Percentiles rank a stretch among this genome's conserved stretches.
Conservation (phyloP, 2,113 vertebrate genomes). For the Leucoraja erinaceus region DNA sequence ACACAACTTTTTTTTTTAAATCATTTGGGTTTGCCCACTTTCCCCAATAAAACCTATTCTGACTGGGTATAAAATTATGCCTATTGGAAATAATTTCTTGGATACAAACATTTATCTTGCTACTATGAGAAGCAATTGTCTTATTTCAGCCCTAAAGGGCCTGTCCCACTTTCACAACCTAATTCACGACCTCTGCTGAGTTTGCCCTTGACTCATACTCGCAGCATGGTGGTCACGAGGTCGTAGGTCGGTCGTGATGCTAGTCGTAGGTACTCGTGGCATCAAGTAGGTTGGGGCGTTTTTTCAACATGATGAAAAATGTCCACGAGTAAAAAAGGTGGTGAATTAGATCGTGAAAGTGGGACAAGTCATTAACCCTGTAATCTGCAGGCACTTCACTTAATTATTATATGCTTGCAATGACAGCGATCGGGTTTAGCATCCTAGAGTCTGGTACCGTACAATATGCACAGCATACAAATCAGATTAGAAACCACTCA, state of each 20-base stretch:
- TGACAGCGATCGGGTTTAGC: slow-evolving; percentile 1
- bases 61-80: slow-evolving; percentile 4
- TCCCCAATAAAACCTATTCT: neutral
- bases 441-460: slow-evolving; percentile 26
- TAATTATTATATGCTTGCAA: slow-evolving; percentile 20
- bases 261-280: too few species aligned
- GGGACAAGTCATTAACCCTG: neutral
- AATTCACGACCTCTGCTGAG: too few species aligned
- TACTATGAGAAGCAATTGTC: neutral
- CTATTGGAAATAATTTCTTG: slow-evolving; percentile 14
- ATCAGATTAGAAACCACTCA: slow-evolving; percentile 36
- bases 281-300: too few species aligned
- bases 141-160: neutral
- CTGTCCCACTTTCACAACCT: too few species aligned
- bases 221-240: too few species aligned
- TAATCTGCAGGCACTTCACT: neutral
- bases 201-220: too few species aligned
- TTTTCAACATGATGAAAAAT: too few species aligned
- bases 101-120: slow-evolving; percentile 1
- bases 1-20: neutral
- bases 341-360: too few species aligned
- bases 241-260: too few species aligned
- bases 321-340: too few species aligned
- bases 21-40: too few species aligned
- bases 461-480: neutral